Percentiles rank a stretch among this genome's conserved stretches.
Conservation (phyloP, 2,797 vertebrate species). For the Halcyon smyrnensis region DNA sequence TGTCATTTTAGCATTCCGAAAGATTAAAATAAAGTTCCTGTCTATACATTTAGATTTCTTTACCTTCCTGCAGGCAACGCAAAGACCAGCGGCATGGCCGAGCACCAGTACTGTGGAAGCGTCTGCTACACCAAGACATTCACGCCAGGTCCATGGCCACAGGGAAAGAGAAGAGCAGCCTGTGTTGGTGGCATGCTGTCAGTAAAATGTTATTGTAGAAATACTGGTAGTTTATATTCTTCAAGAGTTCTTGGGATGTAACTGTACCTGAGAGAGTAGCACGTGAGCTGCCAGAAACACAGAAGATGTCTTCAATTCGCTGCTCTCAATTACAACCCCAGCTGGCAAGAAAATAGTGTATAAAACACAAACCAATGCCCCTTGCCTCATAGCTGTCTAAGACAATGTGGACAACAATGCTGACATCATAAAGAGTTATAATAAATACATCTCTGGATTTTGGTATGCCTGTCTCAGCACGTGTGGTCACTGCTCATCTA, state of each 20-base stretch:
- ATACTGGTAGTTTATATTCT: not conserved
- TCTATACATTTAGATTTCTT: not conserved
- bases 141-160: not conserved
- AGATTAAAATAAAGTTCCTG: not conserved
- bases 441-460: not conserved
- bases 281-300: not conserved
- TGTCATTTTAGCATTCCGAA: not conserved
- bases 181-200: not conserved
- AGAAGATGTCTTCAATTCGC: not conserved
- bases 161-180: not conserved
- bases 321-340: not conserved
- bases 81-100: accelerated
- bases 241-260: not conserved
- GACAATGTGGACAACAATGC: not conserved
- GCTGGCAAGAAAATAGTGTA: not conserved
- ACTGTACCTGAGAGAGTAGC: not conserved
- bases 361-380: not conserved
- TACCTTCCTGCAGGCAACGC: not conserved
- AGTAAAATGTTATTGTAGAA: not conserved
- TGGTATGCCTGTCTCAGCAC: not conserved
- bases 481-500: not conserved
- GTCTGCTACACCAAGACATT: not conserved
- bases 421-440: not conserved
- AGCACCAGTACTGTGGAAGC: not conserved
- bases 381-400: not conserved